Evolutionary conservation across 1,140 invertebrate genomes (phyloP), one percentile per base, ranked within the genome.

Genomic region (Magallana gigas): DNA sequence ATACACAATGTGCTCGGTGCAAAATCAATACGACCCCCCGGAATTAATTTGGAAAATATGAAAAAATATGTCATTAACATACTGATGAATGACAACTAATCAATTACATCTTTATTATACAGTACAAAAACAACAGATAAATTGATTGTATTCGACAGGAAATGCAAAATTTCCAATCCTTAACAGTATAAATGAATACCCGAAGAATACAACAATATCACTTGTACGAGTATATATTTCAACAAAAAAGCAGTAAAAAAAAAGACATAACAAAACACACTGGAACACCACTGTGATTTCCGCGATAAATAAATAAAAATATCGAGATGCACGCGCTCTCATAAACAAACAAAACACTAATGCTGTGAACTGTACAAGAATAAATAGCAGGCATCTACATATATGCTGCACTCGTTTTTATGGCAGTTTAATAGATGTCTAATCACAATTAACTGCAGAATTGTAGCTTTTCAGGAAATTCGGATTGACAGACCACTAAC

Each of bases 191-290:
- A 23, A 23, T 71, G 64, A 76, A 76, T 76, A 76, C 23, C 12
- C 18, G 8, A n/a, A 76, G 18, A 23, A 76, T 23, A 76, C 68
- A 29, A 76, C 68, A 76, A 76, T 76, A 76, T 76, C 68, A 76
- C 36, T 76, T 76, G 68, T 29, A 76, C 60, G 68, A 76, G 68
- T 76, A 76, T 76, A 29, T 36, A 76, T 76, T 29, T 76, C 23
- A 76, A 76, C 68, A 76, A 76, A 76, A 64, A 76, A 12, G 68
- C 14, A 29, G 23, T 76, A 76, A 76, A 64, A 64, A 76, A 76
- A 71, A 29, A 48, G 29, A 23, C 23, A 36, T 18, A 68, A 18
- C n/a, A 68, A 68, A 23, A 23, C 8, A 23, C 36, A 68, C 8
- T 23, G 8, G 64, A 23, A 68, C 18, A 68, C 18, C 11, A 23